phyloP scores from a whole-genome alignment of 1,140 invertebrate genomes.

The Planococcus citri region DNA sequence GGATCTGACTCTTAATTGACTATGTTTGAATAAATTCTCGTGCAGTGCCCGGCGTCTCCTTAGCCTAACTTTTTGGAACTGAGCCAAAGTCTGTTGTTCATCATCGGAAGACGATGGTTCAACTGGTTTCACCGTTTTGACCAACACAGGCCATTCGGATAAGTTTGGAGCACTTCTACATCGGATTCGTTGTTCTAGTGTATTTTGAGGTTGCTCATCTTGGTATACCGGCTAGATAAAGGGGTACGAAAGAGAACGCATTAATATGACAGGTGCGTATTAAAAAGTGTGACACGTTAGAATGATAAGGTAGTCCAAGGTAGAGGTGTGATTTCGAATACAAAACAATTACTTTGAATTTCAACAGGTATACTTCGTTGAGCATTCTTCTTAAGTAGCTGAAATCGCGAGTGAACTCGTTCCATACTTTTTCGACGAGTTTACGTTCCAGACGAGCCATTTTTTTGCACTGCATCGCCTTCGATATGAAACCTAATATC shows the following conservation, averaged over 20 bases:
- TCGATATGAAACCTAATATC: constrained; percentile 76
- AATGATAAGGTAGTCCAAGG: too few species aligned
- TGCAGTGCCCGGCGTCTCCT: constrained; percentile 26
- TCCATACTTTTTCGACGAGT: constrained; percentile 57
- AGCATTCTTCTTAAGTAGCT: constrained; percentile 56
- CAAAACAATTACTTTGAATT: constrained; percentile 49
- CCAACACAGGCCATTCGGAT: constrained; percentile 28
- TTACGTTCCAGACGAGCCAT: constrained; percentile 56
- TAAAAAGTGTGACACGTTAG: neutral
- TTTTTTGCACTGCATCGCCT: constrained; percentile 57
- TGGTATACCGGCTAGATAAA: constrained; percentile 28
- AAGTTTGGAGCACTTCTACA: constrained; percentile 29
- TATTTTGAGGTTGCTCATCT: constrained; percentile 21
- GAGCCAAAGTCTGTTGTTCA: constrained; percentile 24
- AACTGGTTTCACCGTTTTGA: constrained; percentile 9
- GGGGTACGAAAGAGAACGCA: too few species aligned
- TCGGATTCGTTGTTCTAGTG: neutral
- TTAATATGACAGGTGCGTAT: too few species aligned
- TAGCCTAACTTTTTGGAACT: constrained; percentile 24
- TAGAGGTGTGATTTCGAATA: too few species aligned
- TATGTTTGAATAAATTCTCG: constrained; percentile 26
- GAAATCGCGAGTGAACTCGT: constrained; percentile 61
- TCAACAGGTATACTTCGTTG: constrained; percentile 62
- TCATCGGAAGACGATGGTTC: constrained; percentile 24
- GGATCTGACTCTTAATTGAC: constrained; percentile 20